Evolutionary conservation across 2,888 invertebrate species (phyloP).

Genomic region (Coronaproctus castanopsis): DNA sequence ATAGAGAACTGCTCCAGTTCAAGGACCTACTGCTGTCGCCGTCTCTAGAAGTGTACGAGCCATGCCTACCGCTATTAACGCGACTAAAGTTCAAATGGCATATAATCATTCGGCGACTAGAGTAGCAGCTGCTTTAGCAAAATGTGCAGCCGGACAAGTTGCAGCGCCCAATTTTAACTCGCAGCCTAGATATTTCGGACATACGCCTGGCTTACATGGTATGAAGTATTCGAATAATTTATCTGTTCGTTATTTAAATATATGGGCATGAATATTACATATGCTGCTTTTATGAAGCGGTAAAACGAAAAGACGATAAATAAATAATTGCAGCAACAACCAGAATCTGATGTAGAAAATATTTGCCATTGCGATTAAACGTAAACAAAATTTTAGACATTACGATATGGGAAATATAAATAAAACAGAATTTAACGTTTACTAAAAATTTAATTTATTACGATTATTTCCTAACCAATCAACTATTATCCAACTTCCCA

Average conservation of each 20-base stretch:
- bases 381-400: too few relatives aligned
- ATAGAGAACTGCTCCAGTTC: neutral
- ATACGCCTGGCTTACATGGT: constrained; percentile 73
- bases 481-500: too few relatives aligned
- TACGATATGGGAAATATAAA: too few relatives aligned
- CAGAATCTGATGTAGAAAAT: too few relatives aligned
- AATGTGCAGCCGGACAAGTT: constrained; percentile 24
- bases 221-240: too few relatives aligned
- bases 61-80: constrained; percentile 3
- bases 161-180: constrained; percentile 35
- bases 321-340: too few relatives aligned
- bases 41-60: constrained; percentile 11
- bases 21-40: neutral
- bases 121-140: constrained; percentile 22
- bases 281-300: too few relatives aligned
- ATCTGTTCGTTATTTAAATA: too few relatives aligned
- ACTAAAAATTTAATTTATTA: neutral
- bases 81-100: constrained; percentile 11
- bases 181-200: constrained; percentile 69
- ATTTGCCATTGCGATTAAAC: neutral
- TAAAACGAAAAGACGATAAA: too few relatives aligned
- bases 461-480: too few relatives aligned
- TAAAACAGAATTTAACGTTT: too few relatives aligned
- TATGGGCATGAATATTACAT: too few relatives aligned
- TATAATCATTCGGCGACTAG: constrained; percentile 19